Evolutionary conservation across 2,797 vertebrate species (phyloP).

Genomic region (Buceros bicornis): DNA sequence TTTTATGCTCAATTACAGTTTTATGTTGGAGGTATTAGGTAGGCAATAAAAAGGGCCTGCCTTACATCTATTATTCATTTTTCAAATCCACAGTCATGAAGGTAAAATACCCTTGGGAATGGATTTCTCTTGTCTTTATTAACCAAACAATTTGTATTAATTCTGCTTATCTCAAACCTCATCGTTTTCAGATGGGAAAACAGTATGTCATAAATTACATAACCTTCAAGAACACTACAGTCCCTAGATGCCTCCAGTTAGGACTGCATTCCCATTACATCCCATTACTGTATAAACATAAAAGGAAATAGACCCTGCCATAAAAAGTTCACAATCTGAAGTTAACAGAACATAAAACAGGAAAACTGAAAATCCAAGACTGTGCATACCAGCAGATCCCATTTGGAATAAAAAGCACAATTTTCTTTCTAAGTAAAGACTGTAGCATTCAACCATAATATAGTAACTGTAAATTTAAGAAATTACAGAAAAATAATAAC

Average conservation of each 20-base stretch:
- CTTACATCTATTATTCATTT: conserved; percentile 36
- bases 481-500: background rate
- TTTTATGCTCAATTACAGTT: conserved; percentile 72
- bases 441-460: background rate
- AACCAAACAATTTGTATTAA: conserved; percentile 53
- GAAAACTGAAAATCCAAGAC: background rate
- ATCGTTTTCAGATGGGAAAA: conserved; percentile 11
- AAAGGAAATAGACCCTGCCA: background rate
- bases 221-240: background rate
- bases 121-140: conserved; percentile 6
- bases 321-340: background rate
- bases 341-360: background rate
- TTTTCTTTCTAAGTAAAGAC: background rate
- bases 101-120: conserved; percentile 12
- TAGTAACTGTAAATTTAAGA: background rate
- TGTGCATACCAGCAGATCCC: background rate
- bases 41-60: conserved; percentile 50
- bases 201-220: background rate
- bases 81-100: conserved; percentile 12
- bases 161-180: conserved; percentile 25
- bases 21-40: conserved; percentile 54
- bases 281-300: background rate
- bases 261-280: background rate
- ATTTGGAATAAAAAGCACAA: background rate
- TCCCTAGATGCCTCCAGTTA: background rate